Evolutionary conservation across 2,888 invertebrate species (phyloP).

Genomic region (Eremobia ochroleuca): DNA sequence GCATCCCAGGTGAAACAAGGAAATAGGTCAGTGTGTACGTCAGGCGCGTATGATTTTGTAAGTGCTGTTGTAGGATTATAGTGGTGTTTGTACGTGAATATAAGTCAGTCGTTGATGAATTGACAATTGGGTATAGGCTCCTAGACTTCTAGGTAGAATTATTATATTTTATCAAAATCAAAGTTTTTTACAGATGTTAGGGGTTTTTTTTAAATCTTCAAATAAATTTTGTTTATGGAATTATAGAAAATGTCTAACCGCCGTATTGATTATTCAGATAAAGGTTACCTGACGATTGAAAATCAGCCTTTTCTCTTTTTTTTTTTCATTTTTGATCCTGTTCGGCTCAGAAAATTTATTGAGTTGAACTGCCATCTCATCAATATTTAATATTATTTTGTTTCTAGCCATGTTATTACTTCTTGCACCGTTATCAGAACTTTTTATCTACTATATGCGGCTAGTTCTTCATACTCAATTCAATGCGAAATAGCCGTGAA

Average conservation of each 20-base stretch:
- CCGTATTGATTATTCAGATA: neutral
- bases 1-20: constrained; percentile 82
- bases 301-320: neutral
- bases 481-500: constrained; percentile 44
- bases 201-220: neutral
- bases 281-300: neutral
- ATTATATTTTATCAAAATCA: neutral
- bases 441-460: neutral
- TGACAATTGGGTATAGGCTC: neutral
- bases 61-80: constrained; percentile 5
- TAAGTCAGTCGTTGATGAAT: constrained; percentile 14
- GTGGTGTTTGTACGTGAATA: neutral
- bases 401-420: neutral
- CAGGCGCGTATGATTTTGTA: constrained; percentile 45
- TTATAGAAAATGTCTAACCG: neutral
- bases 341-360: neutral
- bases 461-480: constrained; percentile 27
- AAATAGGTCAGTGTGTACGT: constrained; percentile 76
- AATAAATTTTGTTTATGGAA: neutral
- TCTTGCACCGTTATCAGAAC: neutral
- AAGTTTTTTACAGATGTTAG: neutral
- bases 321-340: neutral
- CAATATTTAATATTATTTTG: neutral
- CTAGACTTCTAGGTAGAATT: neutral
- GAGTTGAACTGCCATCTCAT: neutral